These are phyloP conservation scores for Centrocercus urophasianus DNA, from an alignment of 2,113 vertebrate species.

Conservation along the genomic window DNA sequence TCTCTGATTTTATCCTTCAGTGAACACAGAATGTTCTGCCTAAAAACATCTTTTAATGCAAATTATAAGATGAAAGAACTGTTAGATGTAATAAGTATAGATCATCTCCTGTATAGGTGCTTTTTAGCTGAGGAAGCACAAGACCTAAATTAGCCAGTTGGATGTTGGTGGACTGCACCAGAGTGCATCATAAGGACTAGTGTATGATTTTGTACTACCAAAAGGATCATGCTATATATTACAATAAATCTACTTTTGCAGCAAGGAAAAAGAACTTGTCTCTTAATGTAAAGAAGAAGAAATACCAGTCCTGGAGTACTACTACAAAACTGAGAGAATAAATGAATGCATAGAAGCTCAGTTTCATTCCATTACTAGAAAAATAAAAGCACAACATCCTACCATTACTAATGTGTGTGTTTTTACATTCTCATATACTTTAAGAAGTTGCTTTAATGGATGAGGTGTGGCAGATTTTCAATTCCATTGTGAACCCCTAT, in stretches of 20 bases:
- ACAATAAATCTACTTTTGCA: not conserved
- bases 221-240: not conserved
- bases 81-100: slow-evolving; percentile 82
- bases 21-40: slow-evolving; percentile 77
- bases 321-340: not conserved
- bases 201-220: slow-evolving; percentile 24
- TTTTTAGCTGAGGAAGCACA: slow-evolving; percentile 74
- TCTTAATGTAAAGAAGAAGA: not conserved
- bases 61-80: slow-evolving; percentile 82
- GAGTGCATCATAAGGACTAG: slow-evolving; percentile 32
- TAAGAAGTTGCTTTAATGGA: not conserved
- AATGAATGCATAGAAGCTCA: not conserved
- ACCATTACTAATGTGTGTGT: not conserved
- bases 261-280: not conserved
- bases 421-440: not conserved
- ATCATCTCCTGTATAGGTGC: slow-evolving; percentile 79
- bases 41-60: slow-evolving; percentile 84
- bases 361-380: not conserved
- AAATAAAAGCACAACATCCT: not conserved
- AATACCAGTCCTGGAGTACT: not conserved
- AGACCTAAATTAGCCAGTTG: slow-evolving; percentile 52
- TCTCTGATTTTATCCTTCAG: slow-evolving; percentile 74
- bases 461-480: not conserved
- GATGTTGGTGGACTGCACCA: slow-evolving; percentile 15
- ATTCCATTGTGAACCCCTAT: not conserved